Percentiles rank a stretch among this genome's conserved stretches.
These are phyloP conservation scores for Drosophila nigricruria DNA, from an alignment of 2,888 invertebrate species.

Conservation along the genomic window DNA sequence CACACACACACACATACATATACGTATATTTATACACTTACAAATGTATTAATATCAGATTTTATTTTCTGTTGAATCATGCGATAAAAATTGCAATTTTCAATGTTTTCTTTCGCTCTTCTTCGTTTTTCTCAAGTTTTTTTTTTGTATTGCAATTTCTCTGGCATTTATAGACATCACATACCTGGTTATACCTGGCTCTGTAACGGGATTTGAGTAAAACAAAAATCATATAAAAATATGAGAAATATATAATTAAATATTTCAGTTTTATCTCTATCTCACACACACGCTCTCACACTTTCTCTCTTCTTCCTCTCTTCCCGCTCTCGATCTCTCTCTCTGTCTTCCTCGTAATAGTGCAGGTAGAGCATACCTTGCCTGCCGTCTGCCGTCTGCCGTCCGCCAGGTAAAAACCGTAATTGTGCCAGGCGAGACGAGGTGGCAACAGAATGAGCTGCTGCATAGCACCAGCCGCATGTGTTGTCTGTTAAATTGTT, in stretches of 20 bases:
- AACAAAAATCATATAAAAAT: conserved; percentile 1
- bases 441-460: conserved; percentile 3
- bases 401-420: not conserved
- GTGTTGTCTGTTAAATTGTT: not conserved
- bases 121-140: not conserved
- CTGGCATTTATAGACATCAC: not conserved
- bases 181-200: not conserved
- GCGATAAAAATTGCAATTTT: not conserved
- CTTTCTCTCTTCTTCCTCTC: conserved; percentile 1
- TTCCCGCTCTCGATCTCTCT: not conserved
- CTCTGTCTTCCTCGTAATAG: not conserved
- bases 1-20: not conserved
- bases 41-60: not conserved
- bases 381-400: not conserved
- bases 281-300: not conserved
- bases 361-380: conserved; percentile 4
- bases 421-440: conserved; percentile 7
- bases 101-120: not conserved
- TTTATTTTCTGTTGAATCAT: not conserved
- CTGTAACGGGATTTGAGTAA: not conserved
- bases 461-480: not conserved
- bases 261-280: not conserved
- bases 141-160: not conserved
- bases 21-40: not conserved
- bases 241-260: not conserved